phyloP scores from a whole-genome alignment of 2,797 vertebrate species.

The Antennarius maculatus region DNA sequence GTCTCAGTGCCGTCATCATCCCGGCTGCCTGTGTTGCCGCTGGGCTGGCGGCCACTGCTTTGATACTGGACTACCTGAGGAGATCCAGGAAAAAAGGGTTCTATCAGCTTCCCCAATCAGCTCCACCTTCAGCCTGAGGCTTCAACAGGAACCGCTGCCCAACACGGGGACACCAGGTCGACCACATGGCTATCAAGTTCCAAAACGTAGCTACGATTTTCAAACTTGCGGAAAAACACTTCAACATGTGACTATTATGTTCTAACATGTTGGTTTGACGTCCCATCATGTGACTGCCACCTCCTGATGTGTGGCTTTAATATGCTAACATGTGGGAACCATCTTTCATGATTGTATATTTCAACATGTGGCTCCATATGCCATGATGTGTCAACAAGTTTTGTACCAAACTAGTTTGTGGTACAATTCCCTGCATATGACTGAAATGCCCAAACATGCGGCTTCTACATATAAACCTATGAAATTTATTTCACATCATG shows the following conservation, averaged over 20 bases:
- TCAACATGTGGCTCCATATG: too few relatives aligned
- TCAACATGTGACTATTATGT: not conserved
- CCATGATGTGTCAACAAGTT: too few relatives aligned
- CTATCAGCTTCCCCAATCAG: constrained; percentile 72
- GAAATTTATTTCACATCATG: not conserved
- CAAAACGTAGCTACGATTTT: not conserved
- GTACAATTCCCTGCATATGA: not conserved
- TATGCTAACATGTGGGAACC: not conserved
- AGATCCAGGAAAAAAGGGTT: constrained; percentile 75
- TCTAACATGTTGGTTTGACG: not conserved
- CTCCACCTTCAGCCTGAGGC: constrained; percentile 44
- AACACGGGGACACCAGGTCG: too few relatives aligned
- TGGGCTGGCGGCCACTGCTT: constrained; percentile 24
- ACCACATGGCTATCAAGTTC: not conserved
- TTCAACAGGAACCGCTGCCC: not conserved
- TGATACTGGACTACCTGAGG: constrained; percentile 67
- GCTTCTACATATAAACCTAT: not conserved
- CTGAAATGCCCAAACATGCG: not conserved
- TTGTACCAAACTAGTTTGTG: too few relatives aligned
- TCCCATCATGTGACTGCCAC: not conserved
- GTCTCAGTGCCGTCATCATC: constrained; percentile 46
- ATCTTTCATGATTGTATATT: too few relatives aligned
- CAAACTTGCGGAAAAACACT: not conserved
- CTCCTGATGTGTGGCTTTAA: not conserved
- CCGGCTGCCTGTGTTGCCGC: constrained; percentile 29